phyloP scores from a whole-genome alignment of 1,140 invertebrate species.

The Procambarus virginalis region DNA sequence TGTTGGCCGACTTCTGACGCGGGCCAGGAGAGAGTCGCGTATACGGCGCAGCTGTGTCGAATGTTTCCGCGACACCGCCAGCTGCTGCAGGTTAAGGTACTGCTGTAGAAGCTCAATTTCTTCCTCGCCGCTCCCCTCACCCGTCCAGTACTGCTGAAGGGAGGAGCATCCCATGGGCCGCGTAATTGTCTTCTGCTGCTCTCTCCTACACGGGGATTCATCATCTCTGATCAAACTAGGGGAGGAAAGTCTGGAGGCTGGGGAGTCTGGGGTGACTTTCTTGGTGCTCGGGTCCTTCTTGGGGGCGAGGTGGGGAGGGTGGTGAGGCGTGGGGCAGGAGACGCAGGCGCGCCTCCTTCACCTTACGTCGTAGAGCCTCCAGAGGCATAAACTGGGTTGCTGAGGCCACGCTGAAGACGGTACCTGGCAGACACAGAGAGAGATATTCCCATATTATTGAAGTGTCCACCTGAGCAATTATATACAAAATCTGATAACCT shows the following conservation, averaged over 20 bases:
- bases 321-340: constrained; percentile 41
- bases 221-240: background rate
- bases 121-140: constrained; percentile 33
- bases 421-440: constrained; percentile 24
- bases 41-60: constrained; percentile 57
- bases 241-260: constrained; percentile 6
- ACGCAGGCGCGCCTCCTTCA: constrained; percentile 44
- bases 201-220: background rate
- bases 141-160: constrained; percentile 43
- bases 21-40: constrained; percentile 47
- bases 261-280: background rate
- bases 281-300: background rate
- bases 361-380: constrained; percentile 50
- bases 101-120: constrained; percentile 60
- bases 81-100: constrained; percentile 60
- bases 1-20: constrained; percentile 37
- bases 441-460: background rate
- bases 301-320: background rate
- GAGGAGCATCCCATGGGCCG: background rate
- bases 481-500: background rate
- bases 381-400: constrained; percentile 36
- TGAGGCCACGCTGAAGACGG: constrained; percentile 19
- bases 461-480: background rate
- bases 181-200: background rate
- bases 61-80: constrained; percentile 50